Percentiles rank a stretch among this genome's conserved stretches.
These are phyloP conservation scores for Pampusana beccarii DNA, from an alignment of 2,113 vertebrate species.

Conservation along the genomic window DNA sequence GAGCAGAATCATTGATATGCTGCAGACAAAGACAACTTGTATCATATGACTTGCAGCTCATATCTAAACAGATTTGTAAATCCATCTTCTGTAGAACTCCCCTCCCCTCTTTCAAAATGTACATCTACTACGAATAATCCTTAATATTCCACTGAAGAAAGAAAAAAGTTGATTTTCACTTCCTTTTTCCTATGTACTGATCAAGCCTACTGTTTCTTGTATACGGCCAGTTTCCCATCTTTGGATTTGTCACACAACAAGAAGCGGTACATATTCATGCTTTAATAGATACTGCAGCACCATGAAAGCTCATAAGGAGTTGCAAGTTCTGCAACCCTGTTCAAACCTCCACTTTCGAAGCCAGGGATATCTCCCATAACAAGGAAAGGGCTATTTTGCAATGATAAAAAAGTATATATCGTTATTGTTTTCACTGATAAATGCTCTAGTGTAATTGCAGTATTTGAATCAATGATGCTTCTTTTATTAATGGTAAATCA, in stretches of 20 bases:
- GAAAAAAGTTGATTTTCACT: neutral
- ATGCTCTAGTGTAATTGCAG: neutral
- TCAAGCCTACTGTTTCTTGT: neutral
- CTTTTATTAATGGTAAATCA: neutral
- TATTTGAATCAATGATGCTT: neutral
- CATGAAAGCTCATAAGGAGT: neutral
- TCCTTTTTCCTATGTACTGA: neutral
- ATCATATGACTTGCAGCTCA: neutral
- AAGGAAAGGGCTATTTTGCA: neutral
- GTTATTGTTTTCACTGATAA: neutral
- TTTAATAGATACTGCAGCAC: neutral
- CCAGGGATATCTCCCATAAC: neutral
- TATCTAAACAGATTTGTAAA: neutral
- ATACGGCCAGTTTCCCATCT: neutral
- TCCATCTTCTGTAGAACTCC: neutral
- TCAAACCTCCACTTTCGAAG: neutral
- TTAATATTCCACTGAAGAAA: neutral
- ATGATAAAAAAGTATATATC: neutral
- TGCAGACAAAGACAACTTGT: constrained; percentile 44
- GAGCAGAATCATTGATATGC: constrained; percentile 97
- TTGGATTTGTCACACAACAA: neutral
- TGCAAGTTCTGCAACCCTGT: neutral
- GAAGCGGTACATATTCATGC: neutral
- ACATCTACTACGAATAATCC: neutral
- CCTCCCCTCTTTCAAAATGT: neutral